Base-by-base conservation (phyloP, 2,888 invertebrate genomes). In the Steinernema scapterisci region DNA sequence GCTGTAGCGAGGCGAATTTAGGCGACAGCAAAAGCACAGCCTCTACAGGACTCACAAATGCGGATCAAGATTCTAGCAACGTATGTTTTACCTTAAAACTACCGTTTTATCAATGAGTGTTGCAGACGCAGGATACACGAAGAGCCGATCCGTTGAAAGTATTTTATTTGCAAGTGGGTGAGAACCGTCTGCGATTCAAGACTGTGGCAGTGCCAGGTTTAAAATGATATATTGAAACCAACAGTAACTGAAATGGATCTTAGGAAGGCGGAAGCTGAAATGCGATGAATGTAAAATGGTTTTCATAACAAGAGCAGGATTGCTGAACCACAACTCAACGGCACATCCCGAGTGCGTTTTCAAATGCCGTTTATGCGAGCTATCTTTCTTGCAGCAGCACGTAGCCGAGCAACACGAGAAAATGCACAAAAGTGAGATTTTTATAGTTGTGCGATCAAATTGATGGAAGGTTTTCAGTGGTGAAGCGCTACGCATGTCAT, bases 121-220 rank as follows among this genome's bases (percentile, higher is more conserved):
- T n/a, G n/a, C n/a, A n/a, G n/a, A n/a, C n/a, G n/a, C n/a, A n/a
- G n/a, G n/a, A n/a, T n/a, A n/a, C n/a, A n/a, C n/a, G n/a, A n/a
- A n/a, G n/a, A n/a, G n/a, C n/a, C n/a, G n/a, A 27, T 63, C 31
- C 63, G 16, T 16, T 63, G 7, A 63, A 63, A 31, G 63, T 27
- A 13, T 63, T 63, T 31, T 63, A 63, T 19, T 27, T 63, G 7
- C 63, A 63, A 63, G 31, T 63, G 16, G 63, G 63, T 5, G 63
- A 63, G 11, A 25, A 25, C 31, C 27, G 63, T 6, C n/a, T 63
- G 13, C 63, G 63, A 1, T 63, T 63, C 63, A 27, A 52, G 23
- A 3, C 52, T 3, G 52, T 52, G 21, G 23, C 11, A 23, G 11
- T 52, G 23, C 23, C 52, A 52, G 52, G 52, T 52, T 23, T 1